Base-by-base conservation (phyloP, 1,140 invertebrate genomes). In the Agrypnia vestita region DNA sequence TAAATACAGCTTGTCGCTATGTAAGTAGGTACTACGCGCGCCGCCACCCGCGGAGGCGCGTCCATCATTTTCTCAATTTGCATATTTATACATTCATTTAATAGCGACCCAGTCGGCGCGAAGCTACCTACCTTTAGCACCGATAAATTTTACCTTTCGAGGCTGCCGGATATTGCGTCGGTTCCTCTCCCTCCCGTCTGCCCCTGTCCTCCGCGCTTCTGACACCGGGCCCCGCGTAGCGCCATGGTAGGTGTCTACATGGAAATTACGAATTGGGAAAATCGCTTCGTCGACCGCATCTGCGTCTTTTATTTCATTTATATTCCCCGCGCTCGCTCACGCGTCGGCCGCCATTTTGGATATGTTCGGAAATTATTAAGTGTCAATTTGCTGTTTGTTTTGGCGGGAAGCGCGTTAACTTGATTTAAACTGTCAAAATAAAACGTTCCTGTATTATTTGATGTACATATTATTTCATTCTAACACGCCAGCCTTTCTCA, bases 31-130 rank as follows among this genome's bases (percentile, higher is more conserved):
- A 35, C 1, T 35, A 35, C 6, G 49, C 1, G 15, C 53, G 17
- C 8, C 55, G 17, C 55, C 21, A 11, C 21, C 17, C 55, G 9
- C 55, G 17, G 25, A 35, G 25, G n/a, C 55, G 11, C 55, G 55
- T 59, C 55, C 55, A 21, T 59, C 55, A 59, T 21, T 59, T 21
- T 59, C 55, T 21, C 17, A 59, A 59, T 59, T 59, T 59, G 55
- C 55, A 59, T 59, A 59, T 59, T 59, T 59, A 21, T 59, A 21
- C 21, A 21, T 59, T 59, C 55, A 8, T 0, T 59, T 59, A 59
- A 59, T 59, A 59, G 25, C 55, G 12, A 59, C 15, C 17, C 55
- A 59, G 55, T 59, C 55, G 3, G 53, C 15, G 3, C 15, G 17
- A 12, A 10, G 17, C 17, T 21, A 21, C 1, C 19, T 56, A 17